phyloP scores from a whole-genome alignment of 2,113 vertebrate species.

The Erythrocercus mccallii region DNA sequence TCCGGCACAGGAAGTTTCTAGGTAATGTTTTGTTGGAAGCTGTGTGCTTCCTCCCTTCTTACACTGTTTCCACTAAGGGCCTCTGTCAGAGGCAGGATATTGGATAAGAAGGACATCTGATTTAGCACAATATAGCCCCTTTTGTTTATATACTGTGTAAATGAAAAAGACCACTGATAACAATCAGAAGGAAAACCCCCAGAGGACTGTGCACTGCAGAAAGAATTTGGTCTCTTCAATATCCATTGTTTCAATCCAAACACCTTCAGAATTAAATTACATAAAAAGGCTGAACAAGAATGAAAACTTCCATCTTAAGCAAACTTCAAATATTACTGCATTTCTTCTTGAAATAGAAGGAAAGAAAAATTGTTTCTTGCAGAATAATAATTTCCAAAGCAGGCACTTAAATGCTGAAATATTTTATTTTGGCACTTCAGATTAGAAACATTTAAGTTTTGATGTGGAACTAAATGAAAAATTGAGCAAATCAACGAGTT shows the following conservation, averaged over 20 bases:
- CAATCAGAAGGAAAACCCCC: slow-evolving; percentile 14
- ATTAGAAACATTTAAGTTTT: background rate
- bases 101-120: slow-evolving; percentile 9
- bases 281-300: background rate
- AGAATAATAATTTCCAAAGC: background rate
- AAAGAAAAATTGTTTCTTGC: background rate
- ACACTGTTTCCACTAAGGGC: background rate
- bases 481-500: background rate
- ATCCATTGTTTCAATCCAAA: slow-evolving; percentile 26
- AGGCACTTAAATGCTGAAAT: background rate
- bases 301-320: background rate
- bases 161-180: slow-evolving; percentile 27
- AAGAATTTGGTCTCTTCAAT: background rate
- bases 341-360: background rate
- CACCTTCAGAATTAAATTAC: background rate
- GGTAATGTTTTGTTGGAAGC: slow-evolving; percentile 26
- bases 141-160: background rate
- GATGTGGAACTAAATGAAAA: background rate
- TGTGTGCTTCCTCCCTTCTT: background rate
- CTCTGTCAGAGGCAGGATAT: slow-evolving; percentile 15
- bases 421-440: background rate
- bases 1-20: slow-evolving; percentile 26
- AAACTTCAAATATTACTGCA: background rate
- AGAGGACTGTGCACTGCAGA: background rate
- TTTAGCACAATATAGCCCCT: slow-evolving; percentile 12